Conservation (phyloP, 2,113 vertebrate genomes). For the Halcyon malimbica region DNA sequence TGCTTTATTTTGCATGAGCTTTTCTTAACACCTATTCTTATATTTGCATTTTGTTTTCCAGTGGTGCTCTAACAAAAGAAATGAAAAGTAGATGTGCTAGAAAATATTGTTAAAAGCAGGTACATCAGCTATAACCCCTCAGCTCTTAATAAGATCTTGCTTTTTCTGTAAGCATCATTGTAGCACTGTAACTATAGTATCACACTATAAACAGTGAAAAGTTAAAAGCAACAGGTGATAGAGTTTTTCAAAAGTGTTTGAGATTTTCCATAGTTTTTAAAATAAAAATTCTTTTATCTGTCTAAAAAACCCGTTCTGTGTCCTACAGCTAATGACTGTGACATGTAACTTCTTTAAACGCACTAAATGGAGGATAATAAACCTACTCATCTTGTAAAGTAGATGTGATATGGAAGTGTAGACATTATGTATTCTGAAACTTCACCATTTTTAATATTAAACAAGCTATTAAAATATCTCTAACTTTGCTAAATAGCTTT, state of each 20-base stretch:
- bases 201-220: not conserved
- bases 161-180: not conserved
- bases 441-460: not conserved
- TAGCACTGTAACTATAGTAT: not conserved
- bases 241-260: not conserved
- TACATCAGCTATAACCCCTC: not conserved
- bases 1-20: conserved; percentile 47
- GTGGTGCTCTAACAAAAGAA: conserved; percentile 25
- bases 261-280: not conserved
- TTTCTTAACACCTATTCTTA: not conserved
- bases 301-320: not conserved
- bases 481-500: not conserved
- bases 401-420: not conserved
- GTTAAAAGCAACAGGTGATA: not conserved
- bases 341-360: not conserved
- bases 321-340: not conserved
- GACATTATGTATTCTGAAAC: not conserved
- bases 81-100: conserved; percentile 2
- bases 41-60: conserved; percentile 9
- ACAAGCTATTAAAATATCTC: not conserved
- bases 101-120: conserved; percentile 17
- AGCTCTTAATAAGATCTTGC: not conserved
- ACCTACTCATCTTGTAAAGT: not conserved
- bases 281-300: not conserved
- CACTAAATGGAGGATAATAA: not conserved